Conservation (phyloP, 2,113 vertebrate genomes). For the Isurus oxyrinchus region DNA sequence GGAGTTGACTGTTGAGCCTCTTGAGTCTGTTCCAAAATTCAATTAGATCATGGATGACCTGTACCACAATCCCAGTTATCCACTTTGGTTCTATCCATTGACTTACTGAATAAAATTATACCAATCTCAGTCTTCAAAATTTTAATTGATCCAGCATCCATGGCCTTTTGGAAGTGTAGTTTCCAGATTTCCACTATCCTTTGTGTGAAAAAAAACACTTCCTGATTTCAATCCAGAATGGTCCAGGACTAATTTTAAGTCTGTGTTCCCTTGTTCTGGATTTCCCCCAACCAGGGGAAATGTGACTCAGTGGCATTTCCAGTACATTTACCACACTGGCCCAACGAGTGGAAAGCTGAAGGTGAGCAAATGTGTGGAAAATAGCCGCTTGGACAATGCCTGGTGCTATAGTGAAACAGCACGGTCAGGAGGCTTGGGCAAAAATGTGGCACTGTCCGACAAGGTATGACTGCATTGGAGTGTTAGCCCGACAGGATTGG, state of each 20-base stretch:
- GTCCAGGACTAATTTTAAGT: not conserved
- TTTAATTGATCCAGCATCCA: not conserved
- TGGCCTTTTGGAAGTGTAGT: not conserved
- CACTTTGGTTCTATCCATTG: not conserved
- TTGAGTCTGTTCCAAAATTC: not conserved
- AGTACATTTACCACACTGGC: not conserved
- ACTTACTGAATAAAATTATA: not conserved
- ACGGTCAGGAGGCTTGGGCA: not conserved
- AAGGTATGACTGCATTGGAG: not conserved
- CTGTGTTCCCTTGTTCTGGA: not conserved
- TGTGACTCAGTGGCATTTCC: not conserved
- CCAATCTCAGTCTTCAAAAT: not conserved
- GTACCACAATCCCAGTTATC: not conserved
- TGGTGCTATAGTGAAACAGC: not conserved
- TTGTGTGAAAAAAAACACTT: not conserved
- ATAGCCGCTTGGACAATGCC: not conserved
- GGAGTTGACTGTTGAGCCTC: not conserved
- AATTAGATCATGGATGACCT: not conserved
- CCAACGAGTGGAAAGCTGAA: not conserved
- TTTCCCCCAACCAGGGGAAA: not conserved
- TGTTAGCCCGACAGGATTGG: not conserved
- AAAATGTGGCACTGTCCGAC: not conserved
- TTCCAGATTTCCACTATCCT: not conserved
- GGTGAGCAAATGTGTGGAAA: not conserved
- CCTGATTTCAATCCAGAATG: not conserved